phyloP scores from a whole-genome alignment of 2,113 vertebrate genomes.

The Eudyptes chrysolophus region DNA sequence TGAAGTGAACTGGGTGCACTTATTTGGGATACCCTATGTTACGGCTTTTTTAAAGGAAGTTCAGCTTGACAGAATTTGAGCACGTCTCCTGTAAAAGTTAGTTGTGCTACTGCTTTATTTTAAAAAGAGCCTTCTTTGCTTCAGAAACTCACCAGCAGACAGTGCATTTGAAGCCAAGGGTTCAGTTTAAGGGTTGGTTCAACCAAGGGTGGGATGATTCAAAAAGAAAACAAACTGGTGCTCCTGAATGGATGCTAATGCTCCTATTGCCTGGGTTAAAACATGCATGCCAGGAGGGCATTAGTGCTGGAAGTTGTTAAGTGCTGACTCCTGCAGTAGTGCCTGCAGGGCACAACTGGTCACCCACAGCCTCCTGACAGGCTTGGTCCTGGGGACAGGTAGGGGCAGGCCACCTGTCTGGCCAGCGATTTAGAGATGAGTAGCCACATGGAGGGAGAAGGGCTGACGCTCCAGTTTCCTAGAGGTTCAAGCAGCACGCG shows the following conservation, averaged over 20 bases:
- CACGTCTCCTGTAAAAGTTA: not conserved
- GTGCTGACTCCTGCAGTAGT: not conserved
- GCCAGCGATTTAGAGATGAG: not conserved
- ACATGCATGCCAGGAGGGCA: fast-evolving
- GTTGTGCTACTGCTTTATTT: not conserved
- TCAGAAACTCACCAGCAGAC: not conserved
- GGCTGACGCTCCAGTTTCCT: not conserved
- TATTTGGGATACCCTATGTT: not conserved
- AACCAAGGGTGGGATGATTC: not conserved
- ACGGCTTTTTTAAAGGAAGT: not conserved
- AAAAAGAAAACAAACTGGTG: not conserved
- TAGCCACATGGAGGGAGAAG: not conserved
- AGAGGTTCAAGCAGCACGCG: not conserved
- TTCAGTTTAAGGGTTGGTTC: not conserved
- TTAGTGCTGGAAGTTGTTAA: not conserved
- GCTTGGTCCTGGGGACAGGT: not conserved
- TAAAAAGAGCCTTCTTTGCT: not conserved
- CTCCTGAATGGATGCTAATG: not conserved
- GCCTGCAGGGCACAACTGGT: not conserved
- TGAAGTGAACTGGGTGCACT: not conserved
- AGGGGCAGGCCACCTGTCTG: not conserved
- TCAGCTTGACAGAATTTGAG: not conserved
- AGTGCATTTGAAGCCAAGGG: not conserved
- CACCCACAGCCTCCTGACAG: not conserved
- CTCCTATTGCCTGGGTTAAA: not conserved